These are phyloP conservation scores for Eulemur mongoz DNA, from an alignment of 2,797 vertebrate species.

Conservation along the genomic window DNA sequence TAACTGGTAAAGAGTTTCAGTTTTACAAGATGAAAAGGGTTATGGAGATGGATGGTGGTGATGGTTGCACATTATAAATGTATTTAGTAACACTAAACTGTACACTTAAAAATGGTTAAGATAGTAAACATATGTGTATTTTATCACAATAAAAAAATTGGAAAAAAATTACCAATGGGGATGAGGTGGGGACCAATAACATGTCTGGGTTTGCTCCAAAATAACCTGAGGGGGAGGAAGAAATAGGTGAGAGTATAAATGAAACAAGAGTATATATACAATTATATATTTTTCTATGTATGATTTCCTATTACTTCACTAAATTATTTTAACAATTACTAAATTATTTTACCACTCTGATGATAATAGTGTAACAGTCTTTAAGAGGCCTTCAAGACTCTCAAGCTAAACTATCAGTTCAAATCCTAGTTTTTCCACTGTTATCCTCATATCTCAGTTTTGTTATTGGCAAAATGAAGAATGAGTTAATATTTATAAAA, in stretches of 20 bases:
- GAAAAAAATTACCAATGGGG: not conserved
- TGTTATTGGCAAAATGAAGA: not conserved
- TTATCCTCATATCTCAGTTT: not conserved
- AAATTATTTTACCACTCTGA: conserved; percentile 9
- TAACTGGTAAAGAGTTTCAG: not conserved
- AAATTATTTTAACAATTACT: not conserved
- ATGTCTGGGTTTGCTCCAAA: conserved; percentile 3
- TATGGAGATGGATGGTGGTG: not conserved
- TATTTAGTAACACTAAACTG: not conserved
- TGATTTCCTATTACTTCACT: not conserved
- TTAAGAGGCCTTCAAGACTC: not conserved
- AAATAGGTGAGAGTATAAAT: not conserved
- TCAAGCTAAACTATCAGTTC: not conserved
- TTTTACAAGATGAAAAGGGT: not conserved
- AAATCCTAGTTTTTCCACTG: not conserved
- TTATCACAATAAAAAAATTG: not conserved
- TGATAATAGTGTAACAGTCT: not conserved
- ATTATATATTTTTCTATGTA: not conserved
- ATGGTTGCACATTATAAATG: not conserved
- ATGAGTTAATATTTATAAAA: not conserved
- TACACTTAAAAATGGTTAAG: not conserved
- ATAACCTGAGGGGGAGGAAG: not conserved
- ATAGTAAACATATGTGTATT: not conserved
- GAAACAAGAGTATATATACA: not conserved
- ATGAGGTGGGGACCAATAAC: not conserved